Conservation (phyloP, 2,113 vertebrate species). For the Etheostoma cragini region DNA sequence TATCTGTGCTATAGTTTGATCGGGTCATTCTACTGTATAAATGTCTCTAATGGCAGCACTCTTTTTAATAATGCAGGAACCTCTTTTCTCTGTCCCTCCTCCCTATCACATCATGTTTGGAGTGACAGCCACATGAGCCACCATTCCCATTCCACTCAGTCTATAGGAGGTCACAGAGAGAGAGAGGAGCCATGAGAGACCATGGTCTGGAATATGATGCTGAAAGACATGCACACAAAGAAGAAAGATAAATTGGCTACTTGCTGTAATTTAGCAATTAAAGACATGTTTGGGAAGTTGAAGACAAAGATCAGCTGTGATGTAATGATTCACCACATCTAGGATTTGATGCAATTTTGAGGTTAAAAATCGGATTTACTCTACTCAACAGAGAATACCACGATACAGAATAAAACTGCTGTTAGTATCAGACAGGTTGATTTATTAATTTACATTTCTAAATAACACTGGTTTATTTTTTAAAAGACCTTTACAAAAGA, state of each 20-base stretch:
- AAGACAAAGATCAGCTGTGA: neutral
- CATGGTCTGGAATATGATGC: neutral
- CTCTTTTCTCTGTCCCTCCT: constrained; percentile 47
- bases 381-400: neutral
- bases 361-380: neutral
- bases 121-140: constrained; percentile 72
- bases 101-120: constrained; percentile 53
- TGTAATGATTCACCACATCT: neutral
- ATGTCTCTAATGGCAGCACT: constrained; percentile 73
- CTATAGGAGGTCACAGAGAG: constrained; percentile 18
- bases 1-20: constrained; percentile 49
- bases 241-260: neutral
- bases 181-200: neutral
- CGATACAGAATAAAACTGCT: neutral
- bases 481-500: neutral
- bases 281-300: neutral
- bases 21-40: constrained; percentile 71
- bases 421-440: neutral
- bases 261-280: constrained; percentile 4
- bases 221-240: constrained; percentile 12
- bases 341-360: constrained; percentile 10
- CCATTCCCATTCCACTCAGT: constrained; percentile 26
- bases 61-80: constrained; percentile 78
- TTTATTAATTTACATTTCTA: neutral
- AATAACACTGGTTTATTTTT: neutral